phyloP scores from a whole-genome alignment of 2,113 vertebrate genomes.

The Tragelaphus imberbis region DNA sequence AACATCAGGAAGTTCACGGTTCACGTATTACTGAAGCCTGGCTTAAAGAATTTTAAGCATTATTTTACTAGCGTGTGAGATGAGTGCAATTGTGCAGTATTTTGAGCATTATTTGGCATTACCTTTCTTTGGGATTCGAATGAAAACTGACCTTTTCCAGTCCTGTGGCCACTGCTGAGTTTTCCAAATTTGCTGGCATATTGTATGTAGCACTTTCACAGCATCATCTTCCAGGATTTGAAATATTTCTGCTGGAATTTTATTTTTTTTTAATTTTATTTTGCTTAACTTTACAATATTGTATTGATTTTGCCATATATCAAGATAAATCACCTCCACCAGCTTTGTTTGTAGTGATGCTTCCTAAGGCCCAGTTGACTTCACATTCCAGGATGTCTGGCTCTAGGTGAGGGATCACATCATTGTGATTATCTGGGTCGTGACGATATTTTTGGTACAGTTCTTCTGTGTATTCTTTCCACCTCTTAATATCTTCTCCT shows the following conservation, averaged over 20 bases:
- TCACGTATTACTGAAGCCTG: neutral
- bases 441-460: neutral
- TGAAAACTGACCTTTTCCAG: neutral
- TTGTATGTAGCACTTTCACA: neutral
- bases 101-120: neutral
- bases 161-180: neutral
- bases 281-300: no score
- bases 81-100: neutral
- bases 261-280: no score
- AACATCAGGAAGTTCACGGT: neutral
- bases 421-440: fast-evolving
- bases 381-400: neutral
- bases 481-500: neutral
- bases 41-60: neutral
- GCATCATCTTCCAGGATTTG: neutral
- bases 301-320: no score
- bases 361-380: neutral
- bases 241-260: neutral
- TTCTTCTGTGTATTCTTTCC: neutral
- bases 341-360: neutral
- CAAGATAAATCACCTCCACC: neutral
- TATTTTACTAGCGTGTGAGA: neutral
- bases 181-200: neutral
- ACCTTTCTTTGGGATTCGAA: neutral
- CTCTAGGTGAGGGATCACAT: neutral